Evolutionary conservation across 2,888 invertebrate genomes (phyloP).

Genomic region (Apamea epomidion): DNA sequence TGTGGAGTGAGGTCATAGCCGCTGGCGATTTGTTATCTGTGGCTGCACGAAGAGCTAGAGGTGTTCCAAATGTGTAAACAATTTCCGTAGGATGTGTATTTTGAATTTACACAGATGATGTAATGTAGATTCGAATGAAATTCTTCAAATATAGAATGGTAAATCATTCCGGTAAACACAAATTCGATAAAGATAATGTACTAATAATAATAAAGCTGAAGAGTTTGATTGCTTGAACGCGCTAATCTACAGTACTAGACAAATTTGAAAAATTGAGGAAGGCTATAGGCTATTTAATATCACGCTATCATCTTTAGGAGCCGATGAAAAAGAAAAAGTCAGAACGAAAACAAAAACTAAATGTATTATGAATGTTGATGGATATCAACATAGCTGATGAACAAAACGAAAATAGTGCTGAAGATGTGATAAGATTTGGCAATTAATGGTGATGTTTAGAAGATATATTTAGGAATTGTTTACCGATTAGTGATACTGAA

Average conservation of each 20-base stretch:
- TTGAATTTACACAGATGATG: not conserved
- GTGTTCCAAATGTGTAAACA: slow-evolving; percentile 50
- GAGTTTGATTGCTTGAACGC: too few species aligned
- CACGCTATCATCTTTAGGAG: too few species aligned
- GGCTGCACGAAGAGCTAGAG: slow-evolving; percentile 49
- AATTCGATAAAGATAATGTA: not conserved
- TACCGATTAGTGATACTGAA: not conserved
- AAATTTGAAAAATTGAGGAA: too few species aligned
- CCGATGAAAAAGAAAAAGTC: too few species aligned
- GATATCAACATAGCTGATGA: too few species aligned
- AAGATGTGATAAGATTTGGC: not conserved
- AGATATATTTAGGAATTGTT: not conserved
- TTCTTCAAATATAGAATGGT: too few species aligned
- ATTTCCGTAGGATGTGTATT: slow-evolving; percentile 27
- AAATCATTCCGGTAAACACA: not conserved
- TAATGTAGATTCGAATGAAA: not conserved
- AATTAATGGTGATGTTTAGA: not conserved
- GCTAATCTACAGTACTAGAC: too few species aligned
- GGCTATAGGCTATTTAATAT: too few species aligned
- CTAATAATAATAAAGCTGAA: too few species aligned
- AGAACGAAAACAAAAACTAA: too few species aligned
- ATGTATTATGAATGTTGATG: not conserved
- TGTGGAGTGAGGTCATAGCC: slow-evolving; percentile 55
- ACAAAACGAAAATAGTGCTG: not conserved
- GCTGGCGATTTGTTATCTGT: slow-evolving; percentile 62